phyloP scores from a whole-genome alignment of 2,888 invertebrate species.

The Lasioglossum pauxillum region DNA sequence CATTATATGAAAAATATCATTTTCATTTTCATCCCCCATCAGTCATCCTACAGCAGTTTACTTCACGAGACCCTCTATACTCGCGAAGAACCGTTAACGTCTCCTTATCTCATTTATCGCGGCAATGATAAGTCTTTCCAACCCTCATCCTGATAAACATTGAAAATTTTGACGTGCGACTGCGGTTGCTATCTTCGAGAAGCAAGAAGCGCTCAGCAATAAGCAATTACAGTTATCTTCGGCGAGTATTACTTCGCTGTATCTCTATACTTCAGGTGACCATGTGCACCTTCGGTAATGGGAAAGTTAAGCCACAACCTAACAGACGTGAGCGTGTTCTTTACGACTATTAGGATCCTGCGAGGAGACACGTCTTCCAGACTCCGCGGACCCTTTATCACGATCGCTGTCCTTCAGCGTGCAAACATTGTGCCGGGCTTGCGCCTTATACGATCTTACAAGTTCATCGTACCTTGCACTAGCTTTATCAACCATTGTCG shows the following conservation, averaged over 20 bases:
- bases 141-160: neutral
- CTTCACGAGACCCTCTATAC: neutral
- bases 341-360: constrained; percentile 1
- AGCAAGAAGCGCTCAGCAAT: neutral
- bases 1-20: neutral
- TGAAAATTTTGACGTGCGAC: neutral
- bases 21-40: neutral
- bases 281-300: neutral
- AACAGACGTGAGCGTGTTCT: constrained; percentile 6
- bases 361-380: neutral
- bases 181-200: neutral
- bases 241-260: neutral
- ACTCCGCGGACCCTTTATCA: constrained; percentile 1
- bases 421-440: neutral
- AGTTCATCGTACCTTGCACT: neutral
- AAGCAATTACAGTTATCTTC: neutral
- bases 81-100: neutral
- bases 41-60: neutral
- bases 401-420: constrained; percentile 9
- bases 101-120: neutral
- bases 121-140: neutral
- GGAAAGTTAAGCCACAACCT: neutral
- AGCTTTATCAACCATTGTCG: neutral
- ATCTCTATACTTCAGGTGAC: neutral
- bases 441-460: neutral